Base-by-base conservation (phyloP, 2,113 vertebrate species). In the Tursiops truncatus region DNA sequence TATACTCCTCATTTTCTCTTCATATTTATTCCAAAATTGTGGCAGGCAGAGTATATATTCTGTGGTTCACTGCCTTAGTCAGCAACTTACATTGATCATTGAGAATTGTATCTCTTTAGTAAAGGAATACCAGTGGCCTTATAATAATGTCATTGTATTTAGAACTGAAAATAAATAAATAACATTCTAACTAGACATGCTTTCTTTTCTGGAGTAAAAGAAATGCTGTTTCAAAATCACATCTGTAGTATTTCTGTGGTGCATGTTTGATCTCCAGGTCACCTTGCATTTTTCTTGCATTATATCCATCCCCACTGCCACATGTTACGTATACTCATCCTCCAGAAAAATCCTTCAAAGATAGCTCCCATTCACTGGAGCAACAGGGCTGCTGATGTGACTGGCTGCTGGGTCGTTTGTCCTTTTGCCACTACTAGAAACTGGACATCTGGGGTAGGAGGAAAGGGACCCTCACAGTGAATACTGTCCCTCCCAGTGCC, bases 391-490 rank as follows among this genome's bases (percentile, higher is more conserved):
- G 2, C 14, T 11, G 6, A 60, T 12, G 38, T 8, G 8, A 10
- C 17, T 28, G 31, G 47, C 56, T 17, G 13, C 13, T 13, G 18
- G 12, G 31, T 68, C 38, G 18, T 65, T 62, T 63, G 31, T 33
- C 38, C 44, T 82, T 65, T 81, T 47, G 56, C 12, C 23, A 15
- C n/a, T 3, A 0, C 71, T 33, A 5, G 56, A 20, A 62, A 26
- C 44, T 17, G 26, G 23, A 67, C 74, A 74, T 84, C 50, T 36
- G 20, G 15, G 18, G 10, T 26, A 5, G 47, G 20, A 81, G 41
- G 20, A 88, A 38, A 81, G 5, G 44, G 10, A 6, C 6, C 21
- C 14, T 47, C 18, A 0, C 0, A 0, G 1, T 10, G 21, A 81
- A 12, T 26, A 4, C 6, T 12, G 3, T 50, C 7, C 36, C 21